Evolutionary conservation across 2,113 vertebrate genomes (phyloP).

Genomic region (Dipodomys merriami): DNA sequence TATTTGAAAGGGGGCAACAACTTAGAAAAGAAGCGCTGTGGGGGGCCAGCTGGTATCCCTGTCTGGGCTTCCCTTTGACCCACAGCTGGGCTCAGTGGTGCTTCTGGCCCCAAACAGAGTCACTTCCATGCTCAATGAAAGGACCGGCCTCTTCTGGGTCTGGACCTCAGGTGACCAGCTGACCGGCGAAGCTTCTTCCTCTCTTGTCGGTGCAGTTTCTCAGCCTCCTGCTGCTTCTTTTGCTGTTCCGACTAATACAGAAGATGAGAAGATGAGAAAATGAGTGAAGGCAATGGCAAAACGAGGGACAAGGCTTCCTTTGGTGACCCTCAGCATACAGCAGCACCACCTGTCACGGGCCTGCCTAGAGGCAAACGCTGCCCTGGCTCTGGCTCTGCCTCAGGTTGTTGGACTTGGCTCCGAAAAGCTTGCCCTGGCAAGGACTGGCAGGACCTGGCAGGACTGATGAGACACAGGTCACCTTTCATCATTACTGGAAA

Average conservation of each 20-base stretch:
- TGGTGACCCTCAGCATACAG: not conserved
- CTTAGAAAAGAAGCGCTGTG: not conserved
- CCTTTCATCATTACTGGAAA: not conserved
- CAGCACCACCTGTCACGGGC: rapidly evolving
- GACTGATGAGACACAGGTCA: not conserved
- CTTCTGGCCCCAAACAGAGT: rapidly evolving
- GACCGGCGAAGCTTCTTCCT: constrained; percentile 92
- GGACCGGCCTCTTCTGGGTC: constrained; percentile 76
- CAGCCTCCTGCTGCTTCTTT: constrained; percentile 92
- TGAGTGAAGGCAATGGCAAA: not conserved
- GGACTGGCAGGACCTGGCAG: no score
- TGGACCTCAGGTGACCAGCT: constrained; percentile 90
- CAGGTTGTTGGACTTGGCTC: not conserved
- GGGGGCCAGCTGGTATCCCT: not conserved
- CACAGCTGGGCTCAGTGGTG: rapidly evolving
- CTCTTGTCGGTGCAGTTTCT: constrained; percentile 92
- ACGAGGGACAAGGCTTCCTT: not conserved
- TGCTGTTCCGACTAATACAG: constrained; percentile 93
- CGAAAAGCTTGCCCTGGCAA: no score
- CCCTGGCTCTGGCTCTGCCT: rapidly evolving
- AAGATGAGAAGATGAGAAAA: not conserved
- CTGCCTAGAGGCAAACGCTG: rapidly evolving
- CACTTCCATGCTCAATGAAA: constrained; percentile 75
- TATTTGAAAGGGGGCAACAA: not conserved
- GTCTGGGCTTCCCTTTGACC: rapidly evolving